phyloP scores from a whole-genome alignment of 2,113 vertebrate genomes.

The Atherinomorus stipes region DNA sequence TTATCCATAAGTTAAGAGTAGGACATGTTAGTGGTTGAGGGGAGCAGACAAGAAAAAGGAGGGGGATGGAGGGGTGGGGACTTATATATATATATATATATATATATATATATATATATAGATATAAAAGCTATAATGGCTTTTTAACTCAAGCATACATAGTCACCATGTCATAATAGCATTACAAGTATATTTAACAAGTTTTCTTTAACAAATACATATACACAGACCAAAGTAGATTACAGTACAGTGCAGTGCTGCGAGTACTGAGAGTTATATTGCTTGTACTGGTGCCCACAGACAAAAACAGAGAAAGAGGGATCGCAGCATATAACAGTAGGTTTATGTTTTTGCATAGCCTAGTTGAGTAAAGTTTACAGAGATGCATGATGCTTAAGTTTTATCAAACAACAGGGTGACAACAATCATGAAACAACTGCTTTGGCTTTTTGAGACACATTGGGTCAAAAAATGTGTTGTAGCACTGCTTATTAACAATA shows the following conservation, averaged over 20 bases:
- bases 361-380: conserved; percentile 70
- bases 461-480: conserved; percentile 17
- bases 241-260: conserved; percentile 77
- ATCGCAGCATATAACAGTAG: conserved; percentile 78
- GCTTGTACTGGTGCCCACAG: conserved; percentile 71
- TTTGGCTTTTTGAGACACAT: conserved; percentile 69
- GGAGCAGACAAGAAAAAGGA: conserved; percentile 23
- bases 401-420: conserved; percentile 3
- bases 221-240: conserved; percentile 56
- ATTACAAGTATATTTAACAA: conserved; percentile 39
- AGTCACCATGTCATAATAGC: conserved; percentile 51
- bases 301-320: conserved; percentile 50
- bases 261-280: conserved; percentile 75
- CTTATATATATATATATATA: no score
- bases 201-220: conserved; percentile 59
- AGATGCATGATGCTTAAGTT: conserved; percentile 55
- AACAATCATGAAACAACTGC: conserved; percentile 28
- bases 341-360: conserved; percentile 83
- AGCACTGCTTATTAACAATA: conserved; percentile 54
- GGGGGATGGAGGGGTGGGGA: neutral
- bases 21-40: conserved; percentile 49
- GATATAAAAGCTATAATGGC: conserved; percentile 41
- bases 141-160: conserved; percentile 49
- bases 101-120: no score
- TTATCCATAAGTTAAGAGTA: conserved; percentile 21